phyloP scores from a whole-genome alignment of 92 coral and sea anemone genomes.

The Ricordea florida region DNA sequence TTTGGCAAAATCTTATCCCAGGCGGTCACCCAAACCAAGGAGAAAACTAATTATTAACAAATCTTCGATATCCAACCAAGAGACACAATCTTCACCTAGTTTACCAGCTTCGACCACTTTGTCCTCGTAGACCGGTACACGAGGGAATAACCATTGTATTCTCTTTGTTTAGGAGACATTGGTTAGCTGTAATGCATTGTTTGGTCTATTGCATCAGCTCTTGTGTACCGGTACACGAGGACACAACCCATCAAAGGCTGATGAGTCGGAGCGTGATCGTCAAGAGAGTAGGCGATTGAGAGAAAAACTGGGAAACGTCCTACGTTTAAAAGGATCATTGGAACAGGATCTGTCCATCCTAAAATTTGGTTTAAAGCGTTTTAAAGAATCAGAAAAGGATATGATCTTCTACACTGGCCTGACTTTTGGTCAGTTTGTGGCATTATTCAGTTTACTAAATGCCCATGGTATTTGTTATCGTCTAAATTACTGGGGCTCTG shows the following conservation, averaged over 20 bases:
- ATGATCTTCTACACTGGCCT: slow-evolving; percentile 2
- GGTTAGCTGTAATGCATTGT: no score
- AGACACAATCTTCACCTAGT: not conserved
- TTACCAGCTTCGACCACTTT: not conserved
- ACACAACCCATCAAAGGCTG: no score
- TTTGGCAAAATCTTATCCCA: slow-evolving; percentile 24
- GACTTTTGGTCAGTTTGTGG: not conserved
- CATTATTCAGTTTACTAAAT: not conserved
- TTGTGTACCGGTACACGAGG: no score
- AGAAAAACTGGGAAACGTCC: no score
- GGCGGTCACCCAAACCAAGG: slow-evolving; percentile 1
- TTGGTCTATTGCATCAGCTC: no score
- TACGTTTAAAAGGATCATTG: not conserved
- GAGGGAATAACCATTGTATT: no score
- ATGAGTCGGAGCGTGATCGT: not conserved
- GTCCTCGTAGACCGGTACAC: no score
- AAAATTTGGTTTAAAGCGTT: slow-evolving; percentile 14
- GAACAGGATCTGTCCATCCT: not conserved
- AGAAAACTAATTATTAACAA: slow-evolving; percentile 3
- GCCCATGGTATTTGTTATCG: not conserved
- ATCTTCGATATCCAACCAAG: not conserved
- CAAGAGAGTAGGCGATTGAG: no score
- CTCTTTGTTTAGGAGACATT: no score
- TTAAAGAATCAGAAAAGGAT: slow-evolving; percentile 2
- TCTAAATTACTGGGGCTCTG: not conserved